A percentile compares a stretch with the other conserved stretches of the same genome.
phyloP scores from a whole-genome alignment of 2,888 invertebrate genomes.

The Cataglyphis rosenhaueri region DNA sequence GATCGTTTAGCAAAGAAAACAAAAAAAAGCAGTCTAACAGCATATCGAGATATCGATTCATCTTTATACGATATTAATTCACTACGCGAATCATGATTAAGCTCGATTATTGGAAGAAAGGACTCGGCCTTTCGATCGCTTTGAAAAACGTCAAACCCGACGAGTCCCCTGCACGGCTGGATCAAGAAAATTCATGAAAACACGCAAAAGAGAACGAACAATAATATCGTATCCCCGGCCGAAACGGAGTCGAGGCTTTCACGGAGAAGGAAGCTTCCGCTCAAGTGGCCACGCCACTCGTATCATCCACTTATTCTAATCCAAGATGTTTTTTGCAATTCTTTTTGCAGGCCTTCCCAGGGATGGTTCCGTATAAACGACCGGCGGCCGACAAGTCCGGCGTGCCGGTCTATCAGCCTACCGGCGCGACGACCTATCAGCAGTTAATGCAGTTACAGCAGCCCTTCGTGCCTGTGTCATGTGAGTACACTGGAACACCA shows the following conservation, averaged over 20 bases:
- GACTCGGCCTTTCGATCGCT: neutral
- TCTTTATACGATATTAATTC: slow-evolving; percentile 1
- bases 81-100: slow-evolving; percentile 6
- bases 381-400: slow-evolving; percentile 98
- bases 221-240: slow-evolving; percentile 24
- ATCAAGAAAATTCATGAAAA: slow-evolving; percentile 27
- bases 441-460: slow-evolving; percentile 97
- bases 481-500: slow-evolving; percentile 96
- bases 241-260: slow-evolving; percentile 58
- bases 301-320: slow-evolving; percentile 53
- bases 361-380: slow-evolving; percentile 98
- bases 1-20: slow-evolving; percentile 11
- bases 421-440: slow-evolving; percentile 95
- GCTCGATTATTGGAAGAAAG: slow-evolving; percentile 2
- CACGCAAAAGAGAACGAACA: slow-evolving; percentile 30
- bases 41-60: slow-evolving; percentile 1
- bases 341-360: slow-evolving; percentile 93
- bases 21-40: neutral
- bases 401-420: slow-evolving; percentile 97
- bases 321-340: slow-evolving; percentile 65
- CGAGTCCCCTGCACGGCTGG: slow-evolving; percentile 35
- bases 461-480: slow-evolving; percentile 99
- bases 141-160: slow-evolving; percentile 29
- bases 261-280: slow-evolving; percentile 45
- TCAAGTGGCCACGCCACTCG: slow-evolving; percentile 35